Percentiles rank a stretch among this genome's conserved stretches.
These are phyloP conservation scores for Stramonita haemastoma DNA, from an alignment of 2,888 invertebrate species.

Conservation along the genomic window DNA sequence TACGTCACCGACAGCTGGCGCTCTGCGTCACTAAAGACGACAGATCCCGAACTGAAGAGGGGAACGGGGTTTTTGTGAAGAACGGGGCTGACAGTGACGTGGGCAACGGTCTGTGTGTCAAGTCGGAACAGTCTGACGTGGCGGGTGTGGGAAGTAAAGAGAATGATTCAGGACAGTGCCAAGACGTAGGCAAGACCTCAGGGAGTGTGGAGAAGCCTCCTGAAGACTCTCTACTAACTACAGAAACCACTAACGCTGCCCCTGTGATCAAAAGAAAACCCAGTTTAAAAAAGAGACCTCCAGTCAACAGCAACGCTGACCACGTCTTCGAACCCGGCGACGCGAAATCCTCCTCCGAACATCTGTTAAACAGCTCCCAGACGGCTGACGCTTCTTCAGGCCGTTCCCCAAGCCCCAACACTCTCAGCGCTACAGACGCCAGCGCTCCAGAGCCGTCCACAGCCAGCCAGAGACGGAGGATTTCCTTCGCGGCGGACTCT, in stretches of 20 bases:
- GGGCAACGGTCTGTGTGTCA: neutral
- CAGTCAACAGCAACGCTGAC: neutral
- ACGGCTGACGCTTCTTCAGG: neutral
- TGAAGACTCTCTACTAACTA: neutral
- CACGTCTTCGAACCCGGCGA: neutral
- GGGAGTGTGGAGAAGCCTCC: neutral
- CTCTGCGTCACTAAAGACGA: too few species aligned
- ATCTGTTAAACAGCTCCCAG: neutral
- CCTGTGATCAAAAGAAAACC: neutral
- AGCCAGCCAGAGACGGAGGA: constrained; percentile 52
- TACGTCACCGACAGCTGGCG: too few species aligned
- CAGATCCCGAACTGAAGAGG: too few species aligned
- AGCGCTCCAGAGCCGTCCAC: neutral
- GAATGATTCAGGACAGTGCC: neutral
- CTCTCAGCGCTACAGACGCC: neutral
- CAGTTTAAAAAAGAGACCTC: neutral
- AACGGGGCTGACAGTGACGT: neutral
- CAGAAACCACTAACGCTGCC: neutral
- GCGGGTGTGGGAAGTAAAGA: neutral
- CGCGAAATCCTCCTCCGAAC: neutral
- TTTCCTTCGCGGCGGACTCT: constrained; percentile 70
- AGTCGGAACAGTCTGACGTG: neutral
- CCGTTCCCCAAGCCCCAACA: neutral
- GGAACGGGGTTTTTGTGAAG: neutral
- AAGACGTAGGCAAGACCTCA: neutral